These are phyloP conservation scores for Stegostoma tigrinum DNA, from an alignment of 2,113 vertebrate species.

Conservation along the genomic window DNA sequence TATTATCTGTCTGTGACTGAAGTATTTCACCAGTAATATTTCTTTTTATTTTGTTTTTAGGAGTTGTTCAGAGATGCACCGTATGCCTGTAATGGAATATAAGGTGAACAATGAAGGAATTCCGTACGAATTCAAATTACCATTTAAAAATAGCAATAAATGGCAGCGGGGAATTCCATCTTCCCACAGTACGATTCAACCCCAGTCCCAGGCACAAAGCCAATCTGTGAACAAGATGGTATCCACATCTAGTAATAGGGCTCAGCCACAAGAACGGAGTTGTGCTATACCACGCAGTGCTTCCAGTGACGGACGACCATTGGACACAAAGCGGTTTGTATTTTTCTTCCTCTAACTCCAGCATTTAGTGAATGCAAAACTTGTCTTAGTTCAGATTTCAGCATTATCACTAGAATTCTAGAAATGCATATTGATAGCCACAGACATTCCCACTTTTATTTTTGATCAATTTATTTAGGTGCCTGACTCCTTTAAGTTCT, in stretches of 20 bases:
- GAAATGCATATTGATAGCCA: not conserved
- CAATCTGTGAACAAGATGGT: constrained; percentile 58
- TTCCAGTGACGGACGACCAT: constrained; percentile 80
- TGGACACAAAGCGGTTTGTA: constrained; percentile 73
- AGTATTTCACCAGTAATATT: not conserved
- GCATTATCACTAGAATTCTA: not conserved
- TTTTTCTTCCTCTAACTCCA: not conserved
- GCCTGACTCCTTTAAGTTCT: not conserved
- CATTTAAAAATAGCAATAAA: constrained; percentile 83
- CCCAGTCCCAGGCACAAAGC: constrained; percentile 71
- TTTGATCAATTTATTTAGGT: too few relatives aligned
- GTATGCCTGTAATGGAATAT: constrained; percentile 90
- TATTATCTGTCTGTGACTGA: not conserved
- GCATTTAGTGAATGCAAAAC: not conserved
- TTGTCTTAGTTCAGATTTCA: not conserved
- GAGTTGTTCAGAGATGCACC: constrained; percentile 88
- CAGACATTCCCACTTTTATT: not conserved
- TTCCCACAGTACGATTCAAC: constrained; percentile 57
- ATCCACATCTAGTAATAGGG: constrained; percentile 62
- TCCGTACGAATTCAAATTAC: constrained; percentile 86
- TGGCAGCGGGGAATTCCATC: constrained; percentile 76
- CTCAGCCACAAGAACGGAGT: constrained; percentile 65
- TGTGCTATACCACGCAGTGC: constrained; percentile 82
- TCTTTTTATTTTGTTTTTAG: constrained; percentile 50
- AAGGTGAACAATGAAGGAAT: constrained; percentile 84